Conservation (phyloP, 2,113 vertebrate species). For the Gorsachius goisagi region DNA sequence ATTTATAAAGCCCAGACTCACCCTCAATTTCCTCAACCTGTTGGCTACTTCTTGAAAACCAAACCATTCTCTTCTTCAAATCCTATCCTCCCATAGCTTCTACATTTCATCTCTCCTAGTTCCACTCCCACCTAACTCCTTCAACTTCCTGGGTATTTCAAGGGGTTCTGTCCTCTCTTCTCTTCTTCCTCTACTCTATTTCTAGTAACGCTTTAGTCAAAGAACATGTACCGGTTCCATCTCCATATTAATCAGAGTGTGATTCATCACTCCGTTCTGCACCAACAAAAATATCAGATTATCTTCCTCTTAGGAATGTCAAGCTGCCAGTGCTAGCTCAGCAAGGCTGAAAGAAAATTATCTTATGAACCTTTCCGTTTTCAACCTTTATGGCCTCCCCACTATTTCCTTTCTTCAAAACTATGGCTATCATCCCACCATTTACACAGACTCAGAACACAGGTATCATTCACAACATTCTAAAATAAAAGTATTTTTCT, state of each 20-base stretch:
- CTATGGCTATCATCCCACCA: neutral
- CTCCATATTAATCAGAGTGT: neutral
- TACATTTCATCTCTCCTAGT: neutral
- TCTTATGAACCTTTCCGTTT: neutral
- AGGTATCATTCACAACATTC: neutral
- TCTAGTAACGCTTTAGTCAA: neutral
- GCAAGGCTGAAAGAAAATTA: neutral
- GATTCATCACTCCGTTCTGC: neutral
- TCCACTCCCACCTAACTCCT: neutral
- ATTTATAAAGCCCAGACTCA: neutral
- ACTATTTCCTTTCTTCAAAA: neutral
- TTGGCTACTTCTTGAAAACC: neutral
- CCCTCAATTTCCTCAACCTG: neutral
- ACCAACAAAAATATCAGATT: neutral
- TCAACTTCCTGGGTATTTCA: neutral
- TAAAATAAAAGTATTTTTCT: neutral
- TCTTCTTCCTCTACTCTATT: neutral
- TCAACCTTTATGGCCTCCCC: neutral
- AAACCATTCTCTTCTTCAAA: neutral
- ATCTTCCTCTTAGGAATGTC: neutral
- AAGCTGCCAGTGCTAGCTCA: neutral
- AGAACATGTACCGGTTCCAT: neutral
- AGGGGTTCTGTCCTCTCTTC: neutral
- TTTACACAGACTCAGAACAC: neutral
- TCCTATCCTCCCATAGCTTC: neutral